Conservation (phyloP, 2,113 vertebrate species). For the Macroglossus sobrinus region DNA sequence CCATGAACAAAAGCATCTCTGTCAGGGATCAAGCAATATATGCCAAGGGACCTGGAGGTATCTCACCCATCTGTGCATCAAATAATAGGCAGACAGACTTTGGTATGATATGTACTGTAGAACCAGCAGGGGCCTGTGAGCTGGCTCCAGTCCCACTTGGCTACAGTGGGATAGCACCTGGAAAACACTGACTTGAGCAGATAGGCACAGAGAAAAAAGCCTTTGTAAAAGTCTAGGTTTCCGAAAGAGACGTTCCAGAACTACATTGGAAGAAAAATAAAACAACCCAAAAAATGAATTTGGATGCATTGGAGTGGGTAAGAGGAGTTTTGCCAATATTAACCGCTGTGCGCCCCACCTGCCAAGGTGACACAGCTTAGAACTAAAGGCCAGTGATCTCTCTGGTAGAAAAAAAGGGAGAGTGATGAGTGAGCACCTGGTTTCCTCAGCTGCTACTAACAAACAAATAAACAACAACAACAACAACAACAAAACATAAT, state of each 20-base stretch:
- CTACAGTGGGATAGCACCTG: background rate
- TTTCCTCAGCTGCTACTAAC: too few species aligned
- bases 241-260: background rate
- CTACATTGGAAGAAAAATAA: background rate
- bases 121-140: background rate
- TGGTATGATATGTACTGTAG: background rate
- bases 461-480: too few species aligned
- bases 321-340: background rate
- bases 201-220: background rate
- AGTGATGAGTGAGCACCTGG: too few species aligned
- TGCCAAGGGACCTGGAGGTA: background rate
- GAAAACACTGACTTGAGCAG: background rate
- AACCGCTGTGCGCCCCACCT: too few species aligned
- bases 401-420: too few species aligned
- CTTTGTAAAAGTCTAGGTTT: background rate
- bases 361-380: too few species aligned
- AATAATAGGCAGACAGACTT: background rate
- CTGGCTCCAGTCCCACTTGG: background rate
- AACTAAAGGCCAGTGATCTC: too few species aligned
- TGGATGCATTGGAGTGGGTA: background rate
- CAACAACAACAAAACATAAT: too few species aligned
- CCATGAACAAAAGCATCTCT: background rate
- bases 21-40: background rate
- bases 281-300: background rate
- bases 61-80: background rate